Conservation (phyloP, 2,888 invertebrate genomes). For the Cylloceria caligata region DNA sequence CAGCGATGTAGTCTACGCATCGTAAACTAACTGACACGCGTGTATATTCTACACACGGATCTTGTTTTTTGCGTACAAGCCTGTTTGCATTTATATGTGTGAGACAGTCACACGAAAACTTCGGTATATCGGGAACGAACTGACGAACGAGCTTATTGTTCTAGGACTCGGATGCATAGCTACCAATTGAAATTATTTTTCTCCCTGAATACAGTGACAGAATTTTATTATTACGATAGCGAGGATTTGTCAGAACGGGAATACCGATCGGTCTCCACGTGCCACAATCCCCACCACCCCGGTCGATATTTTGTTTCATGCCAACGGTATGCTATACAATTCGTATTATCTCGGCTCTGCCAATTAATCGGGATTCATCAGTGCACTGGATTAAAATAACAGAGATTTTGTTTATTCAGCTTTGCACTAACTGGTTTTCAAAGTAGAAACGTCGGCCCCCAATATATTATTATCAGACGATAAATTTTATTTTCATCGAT, state of each 20-base stretch:
- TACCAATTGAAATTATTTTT: constrained; percentile 66
- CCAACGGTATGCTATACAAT: constrained; percentile 34
- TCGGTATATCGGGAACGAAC: constrained; percentile 9
- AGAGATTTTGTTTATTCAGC: neutral
- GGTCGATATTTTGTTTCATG: constrained; percentile 51
- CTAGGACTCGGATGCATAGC: constrained; percentile 30
- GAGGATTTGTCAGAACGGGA: constrained; percentile 54
- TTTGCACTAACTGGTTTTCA: neutral
- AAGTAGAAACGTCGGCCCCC: neutral
- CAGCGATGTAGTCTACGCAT: neutral
- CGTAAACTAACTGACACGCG: neutral
- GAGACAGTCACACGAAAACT: constrained; percentile 19
- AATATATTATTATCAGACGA: neutral
- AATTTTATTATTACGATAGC: constrained; percentile 62
- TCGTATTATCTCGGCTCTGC: constrained; percentile 61
- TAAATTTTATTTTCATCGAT: constrained; percentile 1
- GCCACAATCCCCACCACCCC: constrained; percentile 17
- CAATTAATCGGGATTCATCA: constrained; percentile 63
- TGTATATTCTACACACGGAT: constrained; percentile 6
- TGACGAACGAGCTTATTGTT: constrained; percentile 48
- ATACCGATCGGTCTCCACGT: constrained; percentile 34
- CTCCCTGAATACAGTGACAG: constrained; percentile 56
- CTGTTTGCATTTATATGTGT: neutral
- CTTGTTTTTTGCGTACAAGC: constrained; percentile 10
- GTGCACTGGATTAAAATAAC: constrained; percentile 60